Evolutionary conservation across 1,140 invertebrate species (phyloP), one percentile per base, ranked within the genome.

Genomic region (Metopolophium dirhodum): DNA sequence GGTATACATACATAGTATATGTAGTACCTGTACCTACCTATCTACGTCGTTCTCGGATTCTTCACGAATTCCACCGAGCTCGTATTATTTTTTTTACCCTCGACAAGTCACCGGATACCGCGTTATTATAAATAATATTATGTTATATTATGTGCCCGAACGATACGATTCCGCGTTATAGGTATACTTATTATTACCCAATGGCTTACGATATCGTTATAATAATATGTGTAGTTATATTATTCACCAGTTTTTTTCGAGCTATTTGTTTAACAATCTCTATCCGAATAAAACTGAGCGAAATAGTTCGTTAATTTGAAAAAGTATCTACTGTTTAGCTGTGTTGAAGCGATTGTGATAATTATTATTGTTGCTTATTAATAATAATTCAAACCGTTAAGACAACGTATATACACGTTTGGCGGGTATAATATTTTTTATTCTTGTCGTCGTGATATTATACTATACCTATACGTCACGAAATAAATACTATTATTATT

Each of bases 31-130:
- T 20, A 22, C 8, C 45, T 85, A 85, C 14, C 11, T 89, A 37
- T 8, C 18, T 37, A 89, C n/a, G 30, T 35, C 51, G 22, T 37
- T 37, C 51, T 57, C 11, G 20, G 51, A 89, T 89, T 89, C 35
- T 89, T 89, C 23, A 89, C 88, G 23, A 89, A 89, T 89, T 89
- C 88, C 49, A 51, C 22, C 9, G 49, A 41, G 88, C 41, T 35
- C 47, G 49, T 89, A 3, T n/a, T 8, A 8, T 51, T 47, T 77
- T 77, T 51, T 49, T 89, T 85, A 7, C 11, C 26, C 35, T 14
- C 22, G 35, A 30, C 37, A 14, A 35, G 51, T 57, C 51, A 89
- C 23, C 35, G 88, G 51, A 89, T 41, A 89, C 26, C 54, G 35
- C 37, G 14, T 54, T 54, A 23, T 22, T 54, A 23, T 54, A 54